Evolutionary conservation across 2,888 invertebrate species (phyloP), one percentile per base, ranked within the genome.

Genomic region (Aspidiotus destructor): DNA sequence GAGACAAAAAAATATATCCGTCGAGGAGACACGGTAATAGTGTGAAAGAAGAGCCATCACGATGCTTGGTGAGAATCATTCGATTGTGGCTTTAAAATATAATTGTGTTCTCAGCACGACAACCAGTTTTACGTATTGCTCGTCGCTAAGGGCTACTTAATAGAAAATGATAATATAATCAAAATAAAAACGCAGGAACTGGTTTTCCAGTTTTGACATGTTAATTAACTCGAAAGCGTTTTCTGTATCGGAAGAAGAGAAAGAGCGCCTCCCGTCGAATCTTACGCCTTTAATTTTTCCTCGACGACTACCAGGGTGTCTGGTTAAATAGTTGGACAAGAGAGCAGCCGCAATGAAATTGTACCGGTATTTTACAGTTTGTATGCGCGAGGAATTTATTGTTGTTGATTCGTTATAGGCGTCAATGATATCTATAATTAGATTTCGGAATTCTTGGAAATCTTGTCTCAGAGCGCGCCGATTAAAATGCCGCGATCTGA

Each of bases 81-180:
- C 57, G 44, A 58, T 57, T 58, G 65, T 42, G 65, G 65, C 65
- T 65, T 65, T 57, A 58, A 64, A 65, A 65, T 65, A 65, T 65
- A 65, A 65, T 65, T 65, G 65, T 58, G 65, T 65, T 65, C 65
- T 65, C 65, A 65, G 65, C 65, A 65, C 65, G 57, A 65, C 65
- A 65, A 65, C 65, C 65, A 65, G 65, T 65, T 65, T 65, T 65
- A 65, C 65, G 65, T 65, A 65, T 57, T 65, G 58, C 17, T 28
- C 28, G 28, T 28, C 65, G 65, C 65, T 65, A 58, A 65, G 58
- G 65, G 65, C 65, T 65, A 65, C 65, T 58, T 65, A 65, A 65
- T 65, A 65, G 65, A 65, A 65, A 65, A 65, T 65, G 65, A 65
- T 65, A 65, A 65, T 65, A 65, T 58, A 65, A 65, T 65, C 65